A percentile compares a stretch with the other conserved stretches of the same genome.
phyloP scores from a whole-genome alignment of 1,140 invertebrate genomes.

The Drosophila yakuba region DNA sequence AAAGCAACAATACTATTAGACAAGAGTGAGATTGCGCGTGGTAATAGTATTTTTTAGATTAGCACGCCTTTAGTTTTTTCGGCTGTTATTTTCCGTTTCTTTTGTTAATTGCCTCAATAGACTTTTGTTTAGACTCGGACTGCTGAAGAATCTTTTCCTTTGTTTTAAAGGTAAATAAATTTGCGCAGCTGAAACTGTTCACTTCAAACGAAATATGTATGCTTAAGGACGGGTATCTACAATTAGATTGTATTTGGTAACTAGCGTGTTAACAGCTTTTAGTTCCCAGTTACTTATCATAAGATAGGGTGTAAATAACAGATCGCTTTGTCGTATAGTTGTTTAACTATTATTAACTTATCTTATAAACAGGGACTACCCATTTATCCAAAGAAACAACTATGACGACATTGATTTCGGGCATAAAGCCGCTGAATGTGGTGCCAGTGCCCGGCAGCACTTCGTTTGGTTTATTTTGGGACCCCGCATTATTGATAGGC shows the following conservation, averaged over 20 bases:
- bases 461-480: constrained; percentile 46
- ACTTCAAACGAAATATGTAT: background rate
- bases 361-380: constrained; percentile 16
- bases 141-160: background rate
- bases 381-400: constrained; percentile 31
- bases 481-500: constrained; percentile 27
- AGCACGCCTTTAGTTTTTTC: constrained; percentile 5
- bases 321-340: background rate
- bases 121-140: constrained; percentile 1
- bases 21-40: constrained; percentile 1
- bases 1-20: constrained; percentile 5
- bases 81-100: constrained; percentile 13
- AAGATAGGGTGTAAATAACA: background rate
- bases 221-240: background rate
- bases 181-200: background rate
- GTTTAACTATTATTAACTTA: constrained; percentile 4
- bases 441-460: constrained; percentile 34
- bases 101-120: background rate
- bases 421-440: constrained; percentile 23
- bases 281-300: background rate
- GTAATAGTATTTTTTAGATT: constrained; percentile 3
- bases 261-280: too few species aligned
- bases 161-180: background rate
- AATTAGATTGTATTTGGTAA: background rate
- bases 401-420: constrained; percentile 41